phyloP scores from a whole-genome alignment of 1,140 invertebrate genomes.

The Sycophila sp. region DNA sequence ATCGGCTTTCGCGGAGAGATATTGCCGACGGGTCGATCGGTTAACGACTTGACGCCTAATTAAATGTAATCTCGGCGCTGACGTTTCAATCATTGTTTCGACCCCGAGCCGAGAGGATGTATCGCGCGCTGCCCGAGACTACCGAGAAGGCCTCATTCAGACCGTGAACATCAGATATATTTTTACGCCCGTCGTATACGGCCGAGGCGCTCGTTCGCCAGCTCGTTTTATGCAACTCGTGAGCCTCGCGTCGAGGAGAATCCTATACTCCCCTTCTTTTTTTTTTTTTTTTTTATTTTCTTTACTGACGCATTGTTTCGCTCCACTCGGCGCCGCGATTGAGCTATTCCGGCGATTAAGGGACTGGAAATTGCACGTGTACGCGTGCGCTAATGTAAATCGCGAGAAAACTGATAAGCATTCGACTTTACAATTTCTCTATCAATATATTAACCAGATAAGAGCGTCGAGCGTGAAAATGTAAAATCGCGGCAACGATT shows the following conservation, averaged over 20 bases:
- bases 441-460: too few relatives aligned
- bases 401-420: too few relatives aligned
- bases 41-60: slow-evolving; percentile 49
- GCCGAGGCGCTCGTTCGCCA: neutral
- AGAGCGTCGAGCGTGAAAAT: too few relatives aligned
- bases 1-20: slow-evolving; percentile 45
- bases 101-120: slow-evolving; percentile 34
- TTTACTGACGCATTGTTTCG: neutral
- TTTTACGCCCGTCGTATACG: slow-evolving; percentile 35
- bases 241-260: too few relatives aligned
- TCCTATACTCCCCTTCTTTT: too few relatives aligned
- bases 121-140: neutral
- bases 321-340: too few relatives aligned
- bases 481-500: too few relatives aligned
- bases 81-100: slow-evolving; percentile 50
- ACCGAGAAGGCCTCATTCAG: neutral
- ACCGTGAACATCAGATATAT: slow-evolving; percentile 11
- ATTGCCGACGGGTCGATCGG: slow-evolving; percentile 44
- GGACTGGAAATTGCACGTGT: too few relatives aligned
- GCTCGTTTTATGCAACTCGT: slow-evolving; percentile 5
- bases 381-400: too few relatives aligned
- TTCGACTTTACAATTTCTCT: too few relatives aligned
- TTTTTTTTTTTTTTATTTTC: neutral
- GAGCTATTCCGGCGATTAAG: too few relatives aligned
- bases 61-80: slow-evolving; percentile 49